Evolutionary conservation across 2,888 invertebrate species (phyloP).

Genomic region (Chaetogeoica ovagalla): DNA sequence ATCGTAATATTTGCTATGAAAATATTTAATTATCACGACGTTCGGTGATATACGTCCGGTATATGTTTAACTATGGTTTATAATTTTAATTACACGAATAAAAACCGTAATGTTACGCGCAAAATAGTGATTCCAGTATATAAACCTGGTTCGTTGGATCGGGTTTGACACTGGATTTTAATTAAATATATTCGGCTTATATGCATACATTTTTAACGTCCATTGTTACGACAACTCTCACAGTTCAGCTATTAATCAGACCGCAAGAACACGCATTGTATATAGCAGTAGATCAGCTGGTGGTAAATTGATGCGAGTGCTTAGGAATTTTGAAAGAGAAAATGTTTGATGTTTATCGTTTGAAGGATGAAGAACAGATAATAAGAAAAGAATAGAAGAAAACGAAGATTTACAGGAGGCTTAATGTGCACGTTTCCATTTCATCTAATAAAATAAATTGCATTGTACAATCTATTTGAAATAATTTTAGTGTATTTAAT

Average conservation of each 20-base stretch:
- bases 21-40: constrained; percentile 28
- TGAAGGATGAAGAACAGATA: not conserved
- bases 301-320: constrained; percentile 16
- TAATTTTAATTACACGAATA: constrained; percentile 39
- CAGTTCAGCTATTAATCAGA: constrained; percentile 21
- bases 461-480: constrained; percentile 3
- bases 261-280: not conserved
- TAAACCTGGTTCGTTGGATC: constrained; percentile 18
- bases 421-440: constrained; percentile 27
- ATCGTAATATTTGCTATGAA: not conserved
- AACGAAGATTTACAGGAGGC: constrained; percentile 12
- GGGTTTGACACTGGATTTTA: constrained; percentile 33
- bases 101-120: not conserved
- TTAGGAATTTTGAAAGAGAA: constrained; percentile 21
- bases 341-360: constrained; percentile 38
- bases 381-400: not conserved
- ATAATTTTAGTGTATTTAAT: not conserved
- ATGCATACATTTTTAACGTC: constrained; percentile 16
- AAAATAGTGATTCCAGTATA: not conserved
- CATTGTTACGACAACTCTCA: not conserved
- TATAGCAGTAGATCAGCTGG: not conserved
- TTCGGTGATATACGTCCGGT: no score
- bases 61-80: constrained; percentile 4
- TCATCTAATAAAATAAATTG: constrained; percentile 36
- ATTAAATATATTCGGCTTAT: constrained; percentile 33